Evolutionary conservation across 2,113 vertebrate genomes (phyloP), one percentile per base, ranked within the genome.

Genomic region (Galeopterus variegatus): DNA sequence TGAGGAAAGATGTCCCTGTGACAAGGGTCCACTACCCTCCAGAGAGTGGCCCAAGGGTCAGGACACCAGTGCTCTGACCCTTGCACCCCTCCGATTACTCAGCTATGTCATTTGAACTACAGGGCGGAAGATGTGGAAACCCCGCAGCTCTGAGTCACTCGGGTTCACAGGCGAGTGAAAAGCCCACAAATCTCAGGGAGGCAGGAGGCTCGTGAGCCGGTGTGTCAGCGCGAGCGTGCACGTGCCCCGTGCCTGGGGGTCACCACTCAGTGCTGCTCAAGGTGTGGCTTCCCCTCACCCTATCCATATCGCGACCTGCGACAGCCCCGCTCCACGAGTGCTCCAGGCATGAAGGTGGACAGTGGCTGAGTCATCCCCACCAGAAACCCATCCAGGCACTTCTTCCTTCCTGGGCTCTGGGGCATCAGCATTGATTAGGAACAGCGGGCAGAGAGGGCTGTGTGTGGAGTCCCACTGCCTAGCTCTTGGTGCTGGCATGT

Each of bases 121-220:
- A 45, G 58, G 73, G 64, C 84, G 58, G 50, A 56, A 58, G 72
- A 36, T 88, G 77, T 91, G 86, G 69, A 95, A 97, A 85, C 69
- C 62, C 48, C 75, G 92, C 12, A 76, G 60, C 36, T 72, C 81
- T 94, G 93, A 97, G 89, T 96, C 92, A 96, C 75, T 85, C 3
- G 82, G 82, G 52, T 69, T 95, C 6, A 2, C 58, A 58, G 77
- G 62, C 50, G 0, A 77, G 54, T 52, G 62, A 94, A 73, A 73
- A 97, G 79, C 5, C 73, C 88, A 85, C 26, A 31, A 18, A 84
- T 41, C 36, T 82, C 65, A 8, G 88, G 73, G 58, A 48, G 24
- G 79, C 23, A 56, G 52, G 28, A 23, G 62, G 41, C 62, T 58
- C 3, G 9, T 12, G 36, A 15, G 24, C 28, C 19, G 23, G 58